Base-by-base conservation (phyloP, 1,140 invertebrate species). In the Lasaia peninsularis region DNA sequence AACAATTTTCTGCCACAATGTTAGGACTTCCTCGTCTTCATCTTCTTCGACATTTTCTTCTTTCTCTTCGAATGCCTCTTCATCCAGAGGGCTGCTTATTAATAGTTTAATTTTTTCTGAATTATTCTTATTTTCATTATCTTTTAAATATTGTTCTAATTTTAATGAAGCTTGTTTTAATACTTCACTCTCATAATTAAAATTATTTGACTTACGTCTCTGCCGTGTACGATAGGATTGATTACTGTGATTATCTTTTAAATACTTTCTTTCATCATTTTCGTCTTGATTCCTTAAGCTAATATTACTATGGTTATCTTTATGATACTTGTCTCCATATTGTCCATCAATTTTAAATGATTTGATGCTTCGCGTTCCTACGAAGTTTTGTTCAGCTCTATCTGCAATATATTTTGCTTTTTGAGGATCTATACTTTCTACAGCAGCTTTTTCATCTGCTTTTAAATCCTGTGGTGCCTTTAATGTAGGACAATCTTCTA, bases 391-490 rank as follows among this genome's bases (percentile, higher is more conserved):
- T 67, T 88, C 77, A 24, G 77, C 82, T 72, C 67, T 81, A 49
- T 78, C 75, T 8, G 77, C 78, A 52, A 87, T 87, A 32, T 66
- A 66, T 65, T 86, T 83, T 6, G 80, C 81, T 53, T 84, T 71
- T 63, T 72, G 68, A 54, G 84, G 82, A 33, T 86, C 81, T 51
- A 86, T 83, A 32, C 72, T 83, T 78, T 80, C 78, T 8, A 83
- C 80, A 8, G 67, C 80, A 28, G 61, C 79, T 60, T 89, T 88
- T 77, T 91, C 90, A 31, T 89, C 84, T 34, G 89, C 89, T 68
- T 89, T 89, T 60, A 89, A 74, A 71, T 89, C 86, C 63, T 89
- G 88, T 4, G 86, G 86, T 34, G 86, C 88, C 71, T 89, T 89
- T 11, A 88, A 65, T 35, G 83, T 86, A 16, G 88, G 86, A 52